Evolutionary conservation across 2,797 vertebrate species (phyloP).

Genomic region (Acanthurus tractus): DNA sequence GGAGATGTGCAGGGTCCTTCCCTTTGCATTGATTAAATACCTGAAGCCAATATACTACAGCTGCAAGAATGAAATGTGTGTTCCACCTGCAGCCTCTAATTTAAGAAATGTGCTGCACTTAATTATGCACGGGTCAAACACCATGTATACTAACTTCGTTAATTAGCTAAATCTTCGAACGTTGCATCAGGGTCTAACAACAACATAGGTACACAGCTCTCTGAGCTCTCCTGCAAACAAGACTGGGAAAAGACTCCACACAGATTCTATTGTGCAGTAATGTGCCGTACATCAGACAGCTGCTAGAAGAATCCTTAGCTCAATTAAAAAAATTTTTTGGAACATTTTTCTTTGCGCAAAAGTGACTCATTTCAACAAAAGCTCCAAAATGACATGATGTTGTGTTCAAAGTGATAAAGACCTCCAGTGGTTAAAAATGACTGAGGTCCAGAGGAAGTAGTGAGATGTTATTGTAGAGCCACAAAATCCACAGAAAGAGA

Average conservation of each 20-base stretch:
- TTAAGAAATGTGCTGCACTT: conserved; percentile 55
- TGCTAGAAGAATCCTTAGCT: background rate
- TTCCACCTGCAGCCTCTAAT: conserved; percentile 53
- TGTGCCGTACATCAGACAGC: conserved; percentile 2
- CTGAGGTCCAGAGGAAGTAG: background rate
- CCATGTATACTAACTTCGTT: conserved; percentile 29
- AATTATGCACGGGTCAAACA: conserved; percentile 65
- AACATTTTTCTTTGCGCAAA: background rate
- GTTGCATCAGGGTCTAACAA: conserved; percentile 29
- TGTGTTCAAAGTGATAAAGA: background rate
- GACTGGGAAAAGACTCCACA: conserved; percentile 9
- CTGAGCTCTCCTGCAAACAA: conserved; percentile 20
- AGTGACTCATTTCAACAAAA: background rate
- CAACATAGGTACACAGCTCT: conserved; percentile 11
- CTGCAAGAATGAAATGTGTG: conserved; percentile 45
- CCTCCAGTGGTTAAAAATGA: background rate
- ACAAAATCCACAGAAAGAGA: background rate
- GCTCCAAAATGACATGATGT: background rate
- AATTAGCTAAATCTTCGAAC: conserved; percentile 51
- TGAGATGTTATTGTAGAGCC: background rate
- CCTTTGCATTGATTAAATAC: conserved; percentile 52
- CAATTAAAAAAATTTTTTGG: background rate
- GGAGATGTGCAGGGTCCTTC: conserved; percentile 27
- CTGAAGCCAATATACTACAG: conserved; percentile 38
- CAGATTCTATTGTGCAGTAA: conserved; percentile 5